These are phyloP conservation scores for Trichechus manatus DNA, from an alignment of 2,113 vertebrate species.

Conservation along the genomic window DNA sequence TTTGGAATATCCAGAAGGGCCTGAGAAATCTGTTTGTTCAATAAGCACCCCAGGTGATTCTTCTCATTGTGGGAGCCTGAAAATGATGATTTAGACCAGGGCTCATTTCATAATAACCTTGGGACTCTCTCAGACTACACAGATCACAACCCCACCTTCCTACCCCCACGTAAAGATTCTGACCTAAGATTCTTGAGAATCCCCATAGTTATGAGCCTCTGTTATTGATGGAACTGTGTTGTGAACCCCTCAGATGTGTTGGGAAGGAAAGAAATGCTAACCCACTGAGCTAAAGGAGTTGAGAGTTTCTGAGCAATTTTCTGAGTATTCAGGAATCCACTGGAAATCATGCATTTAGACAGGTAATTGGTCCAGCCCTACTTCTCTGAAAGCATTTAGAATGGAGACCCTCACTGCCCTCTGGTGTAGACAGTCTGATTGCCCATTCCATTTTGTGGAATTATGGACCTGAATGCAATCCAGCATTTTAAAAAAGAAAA, in stretches of 20 bases:
- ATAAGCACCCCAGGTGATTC: background rate
- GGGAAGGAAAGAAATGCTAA: background rate
- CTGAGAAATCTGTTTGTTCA: background rate
- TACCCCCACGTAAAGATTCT: background rate
- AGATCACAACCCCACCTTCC: background rate
- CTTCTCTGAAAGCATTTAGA: background rate
- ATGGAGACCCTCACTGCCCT: slow-evolving; percentile 46
- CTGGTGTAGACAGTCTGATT: slow-evolving; percentile 19
- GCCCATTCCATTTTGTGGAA: background rate
- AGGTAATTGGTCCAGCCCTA: background rate
- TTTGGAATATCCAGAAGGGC: background rate
- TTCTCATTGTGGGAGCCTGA: background rate
- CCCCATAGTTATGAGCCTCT: background rate
- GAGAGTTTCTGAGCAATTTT: background rate
- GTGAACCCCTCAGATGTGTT: background rate
- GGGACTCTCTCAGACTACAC: background rate
- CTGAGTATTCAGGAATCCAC: background rate
- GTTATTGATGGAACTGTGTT: background rate
- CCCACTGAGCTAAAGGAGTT: background rate
- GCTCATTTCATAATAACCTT: background rate
- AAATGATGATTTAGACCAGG: background rate
- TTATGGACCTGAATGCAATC: slow-evolving; percentile 7
- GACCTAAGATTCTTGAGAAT: background rate
- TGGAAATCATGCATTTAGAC: background rate
- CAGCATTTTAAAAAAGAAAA: background rate